Base-by-base conservation (phyloP, 1,140 invertebrate genomes). In the Paralvinella palmiformis region DNA sequence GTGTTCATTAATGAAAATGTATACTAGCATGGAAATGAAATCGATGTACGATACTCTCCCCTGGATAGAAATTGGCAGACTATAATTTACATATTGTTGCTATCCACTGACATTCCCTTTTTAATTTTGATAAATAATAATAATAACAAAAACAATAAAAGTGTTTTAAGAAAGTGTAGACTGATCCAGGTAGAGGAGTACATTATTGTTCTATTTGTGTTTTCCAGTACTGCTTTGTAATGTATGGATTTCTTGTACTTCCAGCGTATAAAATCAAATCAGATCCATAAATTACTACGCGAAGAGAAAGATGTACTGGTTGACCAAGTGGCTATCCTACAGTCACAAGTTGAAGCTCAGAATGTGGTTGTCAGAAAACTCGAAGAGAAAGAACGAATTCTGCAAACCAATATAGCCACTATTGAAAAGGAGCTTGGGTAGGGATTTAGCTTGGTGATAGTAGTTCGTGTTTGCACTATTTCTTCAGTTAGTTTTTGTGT, bases 321-420 rank as follows among this genome's bases (percentile, higher is more conserved):
- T 62, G 92, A 96, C 71, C 91, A 95, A 82, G 91, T 93, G 32
- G 83, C 85, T n/a, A 92, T 90, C 0, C 80, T 93, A n/a, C 89
- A 91, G 59, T 87, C 88, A 50, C 92, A 96, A 80, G 92, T 98
- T 1, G 94, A 98, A 75, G 91, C 94, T 15, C 94, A 96, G 75
- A 96, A 95, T 75, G 86, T 91, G 57, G 94, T 98, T 32, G 90
- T 97, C 1, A 84, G 94, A 58, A 94, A 95, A 73, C 80, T 98
- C 44, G 96, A 98, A 80, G 96, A 99, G 79, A 98, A 99, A 81
- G 96, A 98, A 79, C 85, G 94, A 15, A 85, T 97, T 55, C 79
- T 98, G 53, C 92, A 96, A 76, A 92, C 92, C 74, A 94, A 91
- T 48, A 84, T 98, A 55, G 88, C 90, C 1, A 93, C 92, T 15